Base-by-base conservation (phyloP, 2,113 vertebrate genomes). In the Geococcyx californianus region DNA sequence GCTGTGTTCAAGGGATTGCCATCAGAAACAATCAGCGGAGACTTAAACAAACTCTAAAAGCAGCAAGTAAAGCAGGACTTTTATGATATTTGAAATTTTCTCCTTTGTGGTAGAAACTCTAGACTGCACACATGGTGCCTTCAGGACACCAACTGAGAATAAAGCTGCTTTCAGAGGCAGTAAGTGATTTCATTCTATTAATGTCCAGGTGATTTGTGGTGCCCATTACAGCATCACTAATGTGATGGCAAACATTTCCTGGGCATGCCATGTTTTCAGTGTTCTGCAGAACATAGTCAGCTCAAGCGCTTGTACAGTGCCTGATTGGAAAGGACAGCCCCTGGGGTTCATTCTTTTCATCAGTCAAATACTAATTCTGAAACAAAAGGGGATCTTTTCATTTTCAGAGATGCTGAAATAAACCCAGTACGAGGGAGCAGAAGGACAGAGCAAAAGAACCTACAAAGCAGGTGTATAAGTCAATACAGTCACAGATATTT, bases 221-320 rank as follows among this genome's bases (percentile, higher is more conserved):
- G 97, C 96, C 97, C 93, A 97, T 98, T 97, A 97, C 96, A 96
- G 96, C 98, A 97, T 97, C 96, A 95, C 97, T 96, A 98, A 97
- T 90, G 96, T 95, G 97, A 96, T 87, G 54, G 97, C 95, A 97
- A 98, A 97, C 96, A 96, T 97, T 98, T 97, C 97, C 97, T 70
- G 85, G 96, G 95, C 90, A 96, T 95, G 95, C 92, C 89, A 95
- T 94, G 94, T 95, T 97, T 97, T 74, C 97, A 90, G 1, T 92
- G 96, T 93, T 94, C 93, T 96, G 93, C 77, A 94, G 80, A 94
- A 94, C 94, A 92, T 70, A 96, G 95, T 94, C 92, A 85, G 95
- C 82, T 91, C 86, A 76, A 89, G 90, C 86, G 89, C 95, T 95
- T 95, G 88, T 80, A 73, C 94, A 94, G 95, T 63, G 80, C 91